Evolutionary conservation across 2,113 vertebrate genomes (phyloP), one percentile per base, ranked within the genome.

Genomic region (Silurus meridionalis): DNA sequence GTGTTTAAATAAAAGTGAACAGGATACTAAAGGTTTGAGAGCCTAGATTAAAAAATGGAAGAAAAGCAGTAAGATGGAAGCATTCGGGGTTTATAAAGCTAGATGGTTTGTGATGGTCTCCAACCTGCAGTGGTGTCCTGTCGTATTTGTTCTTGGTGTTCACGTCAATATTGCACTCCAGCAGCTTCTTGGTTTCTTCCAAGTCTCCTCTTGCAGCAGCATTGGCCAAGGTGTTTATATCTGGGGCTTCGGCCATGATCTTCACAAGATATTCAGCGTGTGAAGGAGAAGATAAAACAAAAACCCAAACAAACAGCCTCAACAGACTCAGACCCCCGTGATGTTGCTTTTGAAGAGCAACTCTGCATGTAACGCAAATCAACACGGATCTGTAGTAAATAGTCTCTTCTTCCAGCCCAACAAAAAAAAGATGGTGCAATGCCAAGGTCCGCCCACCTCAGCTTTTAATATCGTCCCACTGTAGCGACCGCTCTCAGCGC

Each of bases 121-220:
- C 92, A 94, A 99, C 98, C 97, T 99, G 98, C 91, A 99, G 91
- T 90, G 98, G 92, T 93, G 97, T 98, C 92, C 97, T 97, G 90
- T 95, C 95, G 93, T 93, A 97, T 91, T 55, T 91, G 93, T 98
- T 99, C 88, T 89, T 92, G 89, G 95, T 95, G 96, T 97, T 97
- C 92, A 97, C 96, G 94, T 97, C 93, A 92, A 95, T 94, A 94
- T 96, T 96, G 91, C 91, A 95, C 94, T 96, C 90, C 93, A 99
- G 95, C 92, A 97, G 95, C 92, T 84, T 84, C 92, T 95, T 91
- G 87, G 97, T 95, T 91, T 94, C 91, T 88, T 86, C 88, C 92
- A 96, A 91, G 87, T 99, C 94, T 93, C 97, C 97, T 88, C 92
- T 94, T 92, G 97, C 98, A 94, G 97, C 96, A 87, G 97, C 97